Evolutionary conservation across 2,888 invertebrate species (phyloP).

Genomic region (Gymnocheta viridis): DNA sequence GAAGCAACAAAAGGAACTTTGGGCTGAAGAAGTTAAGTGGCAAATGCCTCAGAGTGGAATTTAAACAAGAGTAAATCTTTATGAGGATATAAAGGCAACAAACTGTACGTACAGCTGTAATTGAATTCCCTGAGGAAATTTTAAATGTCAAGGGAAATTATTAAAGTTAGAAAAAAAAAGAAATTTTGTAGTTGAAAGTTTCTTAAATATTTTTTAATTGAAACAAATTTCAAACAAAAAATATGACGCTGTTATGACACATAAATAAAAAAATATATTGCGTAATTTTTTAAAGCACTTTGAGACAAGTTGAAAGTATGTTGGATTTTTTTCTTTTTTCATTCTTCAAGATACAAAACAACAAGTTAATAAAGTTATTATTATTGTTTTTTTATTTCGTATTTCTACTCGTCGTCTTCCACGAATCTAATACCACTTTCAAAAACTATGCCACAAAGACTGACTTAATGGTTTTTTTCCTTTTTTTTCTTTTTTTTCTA

Average conservation of each 20-base stretch:
- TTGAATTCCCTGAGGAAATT: background rate
- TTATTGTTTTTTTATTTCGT: background rate
- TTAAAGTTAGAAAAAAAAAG: too few relatives aligned
- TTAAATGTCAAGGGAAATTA: background rate
- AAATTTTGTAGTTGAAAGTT: too few relatives aligned
- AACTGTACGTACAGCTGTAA: slow-evolving; percentile 27
- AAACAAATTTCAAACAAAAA: background rate
- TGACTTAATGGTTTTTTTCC: background rate
- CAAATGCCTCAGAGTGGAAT: background rate
- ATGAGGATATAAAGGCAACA: background rate
- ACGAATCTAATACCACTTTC: slow-evolving; percentile 8
- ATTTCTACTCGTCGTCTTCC: background rate
- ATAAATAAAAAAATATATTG: background rate
- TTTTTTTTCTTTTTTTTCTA: background rate
- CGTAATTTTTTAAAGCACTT: background rate
- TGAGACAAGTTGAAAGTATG: background rate
- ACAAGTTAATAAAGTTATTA: background rate
- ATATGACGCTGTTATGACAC: background rate
- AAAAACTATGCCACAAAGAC: slow-evolving; percentile 7
- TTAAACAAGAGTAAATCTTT: background rate
- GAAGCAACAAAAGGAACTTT: slow-evolving; percentile 39
- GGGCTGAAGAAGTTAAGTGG: background rate
- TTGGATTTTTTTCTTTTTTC: background rate
- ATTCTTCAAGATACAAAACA: background rate
- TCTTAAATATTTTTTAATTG: too few relatives aligned